Conservation (phyloP, 2,797 vertebrate genomes). For the Parauchenoglanis ngamensis region DNA sequence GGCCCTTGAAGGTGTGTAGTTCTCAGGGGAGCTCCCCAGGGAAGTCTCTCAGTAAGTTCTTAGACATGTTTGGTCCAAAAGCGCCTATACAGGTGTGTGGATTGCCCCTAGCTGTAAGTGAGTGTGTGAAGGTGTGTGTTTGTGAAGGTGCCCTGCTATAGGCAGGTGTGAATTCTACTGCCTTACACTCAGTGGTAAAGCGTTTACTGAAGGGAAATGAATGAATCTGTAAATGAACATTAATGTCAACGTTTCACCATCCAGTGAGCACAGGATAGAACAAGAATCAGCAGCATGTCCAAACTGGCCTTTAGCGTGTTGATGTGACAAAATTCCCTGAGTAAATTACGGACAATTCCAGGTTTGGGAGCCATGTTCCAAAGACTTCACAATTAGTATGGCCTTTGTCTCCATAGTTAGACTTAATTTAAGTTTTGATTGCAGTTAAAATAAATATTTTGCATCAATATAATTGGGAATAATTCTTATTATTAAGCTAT, state of each 20-base stretch:
- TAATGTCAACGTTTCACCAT: background rate
- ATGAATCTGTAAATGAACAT: constrained; percentile 2
- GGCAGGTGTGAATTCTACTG: background rate
- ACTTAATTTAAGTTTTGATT: background rate
- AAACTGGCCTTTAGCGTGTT: background rate
- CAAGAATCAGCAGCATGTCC: background rate
- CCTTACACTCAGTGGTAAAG: background rate
- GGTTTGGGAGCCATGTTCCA: background rate
- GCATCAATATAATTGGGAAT: background rate
- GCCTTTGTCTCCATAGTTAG: background rate
- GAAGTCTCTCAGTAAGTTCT: too few relatives aligned
- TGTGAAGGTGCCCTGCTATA: background rate
- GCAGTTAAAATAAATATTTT: background rate
- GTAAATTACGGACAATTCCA: background rate
- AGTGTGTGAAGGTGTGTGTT: background rate
- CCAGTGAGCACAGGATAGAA: background rate
- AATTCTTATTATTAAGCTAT: background rate
- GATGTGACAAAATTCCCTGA: background rate
- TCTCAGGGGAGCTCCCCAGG: too few relatives aligned
- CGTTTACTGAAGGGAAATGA: background rate
- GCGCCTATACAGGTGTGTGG: background rate
- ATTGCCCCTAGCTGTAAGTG: background rate
- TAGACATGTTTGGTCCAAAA: too few relatives aligned
- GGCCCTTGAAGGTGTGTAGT: too few relatives aligned
- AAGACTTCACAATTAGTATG: background rate